Evolutionary conservation across 2,113 vertebrate species (phyloP).

Genomic region (Etheostoma spectabile): DNA sequence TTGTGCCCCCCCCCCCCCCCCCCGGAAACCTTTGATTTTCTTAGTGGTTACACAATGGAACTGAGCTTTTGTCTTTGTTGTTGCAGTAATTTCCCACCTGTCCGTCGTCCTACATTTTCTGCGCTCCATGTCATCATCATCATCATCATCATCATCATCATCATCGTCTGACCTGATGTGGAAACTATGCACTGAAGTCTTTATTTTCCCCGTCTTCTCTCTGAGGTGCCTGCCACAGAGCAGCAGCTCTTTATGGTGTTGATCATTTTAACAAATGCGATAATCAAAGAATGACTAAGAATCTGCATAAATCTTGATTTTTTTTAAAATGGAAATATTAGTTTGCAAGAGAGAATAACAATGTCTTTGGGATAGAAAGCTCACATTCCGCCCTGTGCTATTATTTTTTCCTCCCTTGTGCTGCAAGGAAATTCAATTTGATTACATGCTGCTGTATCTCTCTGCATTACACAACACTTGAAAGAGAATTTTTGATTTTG

Average conservation of each 20-base stretch:
- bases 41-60: constrained; percentile 25
- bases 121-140: constrained; percentile 24
- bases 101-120: constrained; percentile 5
- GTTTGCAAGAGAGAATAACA: constrained; percentile 28
- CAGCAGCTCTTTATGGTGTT: constrained; percentile 15
- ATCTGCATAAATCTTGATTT: constrained; percentile 29
- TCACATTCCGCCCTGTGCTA: constrained; percentile 3
- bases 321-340: constrained; percentile 27
- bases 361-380: constrained; percentile 40
- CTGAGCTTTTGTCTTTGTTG: constrained; percentile 37
- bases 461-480: constrained; percentile 77
- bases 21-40: constrained; percentile 30
- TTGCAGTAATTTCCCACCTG: constrained; percentile 30
- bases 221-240: constrained; percentile 20
- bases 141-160: constrained; percentile 24
- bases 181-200: constrained; percentile 54
- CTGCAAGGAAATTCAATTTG: constrained; percentile 73
- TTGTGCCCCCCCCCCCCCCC: background rate
- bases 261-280: constrained; percentile 36
- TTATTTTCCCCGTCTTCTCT: constrained; percentile 13
- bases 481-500: constrained; percentile 84
- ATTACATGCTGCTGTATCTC: constrained; percentile 76
- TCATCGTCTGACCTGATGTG: constrained; percentile 61
- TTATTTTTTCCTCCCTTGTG: constrained; percentile 4
- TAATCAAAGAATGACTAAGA: constrained; percentile 51